Evolutionary conservation across 2,888 invertebrate genomes (phyloP), one percentile per base, ranked within the genome.

Genomic region (Entomobrya proxima): DNA sequence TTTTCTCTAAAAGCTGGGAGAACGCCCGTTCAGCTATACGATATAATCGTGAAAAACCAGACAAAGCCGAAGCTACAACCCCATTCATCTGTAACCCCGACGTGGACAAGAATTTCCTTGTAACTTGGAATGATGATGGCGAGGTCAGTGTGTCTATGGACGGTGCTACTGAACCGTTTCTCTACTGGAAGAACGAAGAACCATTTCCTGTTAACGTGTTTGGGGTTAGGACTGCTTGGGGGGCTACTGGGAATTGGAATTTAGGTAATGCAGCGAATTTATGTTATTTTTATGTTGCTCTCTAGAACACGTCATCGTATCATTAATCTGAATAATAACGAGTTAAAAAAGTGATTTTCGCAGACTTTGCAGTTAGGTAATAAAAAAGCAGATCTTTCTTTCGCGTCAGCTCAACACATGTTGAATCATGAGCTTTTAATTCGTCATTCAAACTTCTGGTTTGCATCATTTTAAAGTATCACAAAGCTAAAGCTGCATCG

Each of bases 201-300:
- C 94, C 94, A 6, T 94, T 94, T 91, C 93, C 93, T 67, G 91
- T 94, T 79, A 93, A 93, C 83, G 93, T 94, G 92, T 93, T 94
- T 91, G 95, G 94, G 64, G 93, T 95, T 85, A 93, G 94, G 85
- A 94, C 94, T 15, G 94, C 93, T 85, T 95, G 94, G 93, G 95
- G 95, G 81, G 93, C 95, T 35, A 92, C 93, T 86, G 95, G 95
- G 86, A 92, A 93, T 87, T 95, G 95, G 95, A 93, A 93, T 90
- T 92, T 94, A 75, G 82, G 82, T 82, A 61, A 64, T n/a, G n/a
- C n/a, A n/a, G n/a, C n/a, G n/a, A n/a, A n/a, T 75, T 75, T 52
- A 72, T 76, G 35, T 32, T 32, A 35, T 21, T 44, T 69, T 69
- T 69, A 50, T 52, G 32, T 52, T 52, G 50, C 18, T 52, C 21